Evolutionary conservation across 2,113 vertebrate genomes (phyloP).

Genomic region (Sakesphorus luctuosus): DNA sequence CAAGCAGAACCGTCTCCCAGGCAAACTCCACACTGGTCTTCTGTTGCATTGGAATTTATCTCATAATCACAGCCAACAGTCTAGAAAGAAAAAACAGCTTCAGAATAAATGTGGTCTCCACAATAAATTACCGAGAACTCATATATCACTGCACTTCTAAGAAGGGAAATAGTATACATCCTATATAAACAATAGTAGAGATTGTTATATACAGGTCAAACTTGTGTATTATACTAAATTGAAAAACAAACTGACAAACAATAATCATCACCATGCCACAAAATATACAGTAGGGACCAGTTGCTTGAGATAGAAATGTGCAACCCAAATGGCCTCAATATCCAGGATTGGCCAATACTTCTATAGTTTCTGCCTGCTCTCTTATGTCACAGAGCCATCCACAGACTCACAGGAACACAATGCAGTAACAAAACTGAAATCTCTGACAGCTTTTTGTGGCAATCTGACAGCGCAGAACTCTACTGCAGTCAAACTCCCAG

Average conservation of each 20-base stretch:
- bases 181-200: not conserved
- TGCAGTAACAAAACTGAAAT: not conserved
- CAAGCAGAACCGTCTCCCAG: slow-evolving; percentile 91
- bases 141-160: not conserved
- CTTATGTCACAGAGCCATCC: not conserved
- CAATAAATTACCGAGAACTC: not conserved
- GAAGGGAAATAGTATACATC: not conserved
- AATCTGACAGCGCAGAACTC: not conserved
- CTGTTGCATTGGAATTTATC: slow-evolving; percentile 91
- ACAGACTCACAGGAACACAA: not conserved
- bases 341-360: not conserved
- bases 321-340: not conserved
- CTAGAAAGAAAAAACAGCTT: slow-evolving; percentile 70
- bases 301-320: not conserved
- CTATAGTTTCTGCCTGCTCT: not conserved
- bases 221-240: not conserved
- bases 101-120: not conserved
- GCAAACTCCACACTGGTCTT: slow-evolving; percentile 94
- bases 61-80: slow-evolving; percentile 93
- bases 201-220: not conserved
- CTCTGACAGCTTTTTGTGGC: not conserved
- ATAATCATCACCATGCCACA: not conserved
- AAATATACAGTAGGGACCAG: not conserved
- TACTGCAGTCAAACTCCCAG: not conserved
- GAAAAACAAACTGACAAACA: not conserved